Evolutionary conservation across 2,113 vertebrate genomes (phyloP).

Genomic region (Ranitomeya variabilis): DNA sequence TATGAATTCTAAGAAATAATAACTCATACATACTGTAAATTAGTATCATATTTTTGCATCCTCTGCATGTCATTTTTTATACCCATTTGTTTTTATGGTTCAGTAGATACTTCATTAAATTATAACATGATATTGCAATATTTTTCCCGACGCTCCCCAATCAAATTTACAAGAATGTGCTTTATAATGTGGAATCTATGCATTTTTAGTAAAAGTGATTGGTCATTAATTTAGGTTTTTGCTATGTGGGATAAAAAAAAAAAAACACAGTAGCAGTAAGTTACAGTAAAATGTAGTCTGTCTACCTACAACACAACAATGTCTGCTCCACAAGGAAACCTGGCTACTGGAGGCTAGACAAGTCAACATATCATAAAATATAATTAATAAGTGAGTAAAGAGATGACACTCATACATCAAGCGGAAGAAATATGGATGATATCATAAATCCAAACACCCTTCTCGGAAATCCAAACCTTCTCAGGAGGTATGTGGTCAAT

Average conservation of each 20-base stretch:
- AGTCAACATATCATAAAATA: slow-evolving; percentile 2
- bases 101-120: background rate
- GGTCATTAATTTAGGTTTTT: too few species aligned
- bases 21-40: background rate
- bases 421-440: slow-evolving; percentile 5
- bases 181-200: background rate
- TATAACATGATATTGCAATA: background rate
- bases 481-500: background rate
- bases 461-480: slow-evolving; percentile 9
- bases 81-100: background rate
- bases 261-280: background rate
- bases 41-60: background rate
- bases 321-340: background rate
- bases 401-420: background rate
- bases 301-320: background rate
- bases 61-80: background rate
- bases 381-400: background rate
- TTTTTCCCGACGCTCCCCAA: background rate
- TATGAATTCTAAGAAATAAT: background rate
- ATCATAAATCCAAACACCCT: background rate
- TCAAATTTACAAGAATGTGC: background rate
- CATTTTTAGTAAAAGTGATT: background rate
- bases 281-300: background rate
- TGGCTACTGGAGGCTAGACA: background rate
- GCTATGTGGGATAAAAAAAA: background rate